Percentiles rank a stretch among this genome's conserved stretches.
phyloP scores from a whole-genome alignment of 2,888 invertebrate species.

The Lithodes maja region DNA sequence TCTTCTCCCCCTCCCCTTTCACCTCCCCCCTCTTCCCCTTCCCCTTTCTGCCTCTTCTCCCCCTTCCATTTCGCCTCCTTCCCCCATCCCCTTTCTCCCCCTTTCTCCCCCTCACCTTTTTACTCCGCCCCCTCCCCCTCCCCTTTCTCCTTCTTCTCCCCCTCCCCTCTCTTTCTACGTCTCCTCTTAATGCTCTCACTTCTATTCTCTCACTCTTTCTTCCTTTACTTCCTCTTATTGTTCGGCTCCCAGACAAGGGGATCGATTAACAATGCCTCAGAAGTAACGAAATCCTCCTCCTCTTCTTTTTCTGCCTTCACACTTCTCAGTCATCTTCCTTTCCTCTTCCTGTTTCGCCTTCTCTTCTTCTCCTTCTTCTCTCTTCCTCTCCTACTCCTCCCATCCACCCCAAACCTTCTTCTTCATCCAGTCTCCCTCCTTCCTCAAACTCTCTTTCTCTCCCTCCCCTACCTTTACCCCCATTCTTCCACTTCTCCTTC shows the following conservation, averaged over 20 bases:
- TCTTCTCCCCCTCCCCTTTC: background rate
- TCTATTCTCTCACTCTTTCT: background rate
- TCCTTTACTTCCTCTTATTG: background rate
- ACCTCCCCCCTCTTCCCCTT: background rate
- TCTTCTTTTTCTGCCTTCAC: too few relatives aligned
- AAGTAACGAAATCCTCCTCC: background rate
- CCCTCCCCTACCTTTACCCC: background rate
- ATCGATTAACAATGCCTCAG: background rate
- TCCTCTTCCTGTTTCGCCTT: too few relatives aligned
- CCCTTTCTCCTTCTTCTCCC: background rate
- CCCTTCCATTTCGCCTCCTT: background rate
- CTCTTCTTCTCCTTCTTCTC: too few relatives aligned
- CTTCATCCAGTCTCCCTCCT: too few relatives aligned
- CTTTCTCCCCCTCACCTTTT: constrained; percentile 12
- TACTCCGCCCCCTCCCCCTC: background rate
- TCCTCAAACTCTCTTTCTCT: too few relatives aligned
- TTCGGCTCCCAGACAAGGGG: background rate
- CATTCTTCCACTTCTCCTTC: background rate
- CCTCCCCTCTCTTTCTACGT: background rate
- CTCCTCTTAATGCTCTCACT: too few relatives aligned
- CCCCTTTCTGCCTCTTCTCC: background rate
- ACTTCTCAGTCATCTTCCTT: too few relatives aligned
- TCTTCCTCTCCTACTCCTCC: too few relatives aligned
- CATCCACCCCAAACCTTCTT: too few relatives aligned
- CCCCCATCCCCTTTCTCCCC: background rate